These are phyloP conservation scores for Numida meleagris DNA, from an alignment of 2,113 vertebrate species.

Conservation along the genomic window DNA sequence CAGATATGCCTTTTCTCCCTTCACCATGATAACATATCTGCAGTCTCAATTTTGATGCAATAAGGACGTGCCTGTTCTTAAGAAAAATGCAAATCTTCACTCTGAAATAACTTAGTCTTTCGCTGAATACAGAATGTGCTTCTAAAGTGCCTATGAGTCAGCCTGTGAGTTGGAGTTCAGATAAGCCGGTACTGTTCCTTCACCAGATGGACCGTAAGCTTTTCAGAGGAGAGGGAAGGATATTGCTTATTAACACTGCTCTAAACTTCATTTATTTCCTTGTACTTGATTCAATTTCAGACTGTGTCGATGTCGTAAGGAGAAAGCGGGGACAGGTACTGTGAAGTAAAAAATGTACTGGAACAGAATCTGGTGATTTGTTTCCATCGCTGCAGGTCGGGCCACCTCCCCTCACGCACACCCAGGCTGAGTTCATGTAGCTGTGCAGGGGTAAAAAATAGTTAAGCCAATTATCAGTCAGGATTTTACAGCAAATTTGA, in stretches of 20 bases:
- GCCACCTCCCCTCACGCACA: not conserved
- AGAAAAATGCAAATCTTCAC: constrained; percentile 62
- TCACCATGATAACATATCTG: not conserved
- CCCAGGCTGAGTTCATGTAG: not conserved
- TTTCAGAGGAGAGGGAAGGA: constrained; percentile 35
- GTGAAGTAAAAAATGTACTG: not conserved
- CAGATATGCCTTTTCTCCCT: not conserved
- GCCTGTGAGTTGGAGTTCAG: constrained; percentile 67
- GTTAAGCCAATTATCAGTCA: not conserved
- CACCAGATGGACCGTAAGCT: constrained; percentile 63
- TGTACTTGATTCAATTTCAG: not conserved
- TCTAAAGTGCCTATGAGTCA: constrained; percentile 41
- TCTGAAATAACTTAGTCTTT: constrained; percentile 68
- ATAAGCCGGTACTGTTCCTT: constrained; percentile 46
- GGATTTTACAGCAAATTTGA: not conserved
- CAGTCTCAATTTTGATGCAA: constrained; percentile 32
- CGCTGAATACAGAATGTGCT: constrained; percentile 68
- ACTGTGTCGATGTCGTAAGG: not conserved
- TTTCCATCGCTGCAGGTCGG: not conserved
- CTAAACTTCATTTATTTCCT: constrained; percentile 18
- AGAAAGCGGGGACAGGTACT: constrained; percentile 17
- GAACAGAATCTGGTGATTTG: not conserved
- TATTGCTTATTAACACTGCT: constrained; percentile 47
- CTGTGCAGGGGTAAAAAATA: not conserved
- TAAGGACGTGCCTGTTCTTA: constrained; percentile 9